phyloP scores from a whole-genome alignment of 2,888 invertebrate genomes.

The Rhopalosiphum nymphaeae region DNA sequence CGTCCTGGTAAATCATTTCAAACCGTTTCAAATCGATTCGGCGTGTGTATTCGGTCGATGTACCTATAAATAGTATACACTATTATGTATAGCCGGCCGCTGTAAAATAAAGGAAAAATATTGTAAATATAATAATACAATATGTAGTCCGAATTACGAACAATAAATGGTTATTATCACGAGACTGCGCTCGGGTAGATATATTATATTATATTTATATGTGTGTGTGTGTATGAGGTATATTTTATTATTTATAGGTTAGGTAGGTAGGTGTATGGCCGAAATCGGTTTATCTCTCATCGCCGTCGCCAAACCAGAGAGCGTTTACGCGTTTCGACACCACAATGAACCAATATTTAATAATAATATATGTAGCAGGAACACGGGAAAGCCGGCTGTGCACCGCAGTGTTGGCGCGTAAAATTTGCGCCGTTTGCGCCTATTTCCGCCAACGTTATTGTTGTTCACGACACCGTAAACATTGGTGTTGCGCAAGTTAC shows the following conservation, averaged over 20 bases:
- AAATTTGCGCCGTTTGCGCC: conserved; percentile 34
- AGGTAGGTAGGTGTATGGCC: conserved; percentile 5
- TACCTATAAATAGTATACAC: background rate
- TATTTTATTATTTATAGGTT: background rate
- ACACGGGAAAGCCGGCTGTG: conserved; percentile 25
- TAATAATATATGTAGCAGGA: background rate
- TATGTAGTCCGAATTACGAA: background rate
- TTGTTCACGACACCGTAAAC: conserved; percentile 52
- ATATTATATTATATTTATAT: background rate
- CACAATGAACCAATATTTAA: conserved; percentile 30
- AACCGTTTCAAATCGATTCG: background rate
- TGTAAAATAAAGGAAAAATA: conserved; percentile 2
- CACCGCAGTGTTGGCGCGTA: background rate
- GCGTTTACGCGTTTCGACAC: conserved; percentile 38
- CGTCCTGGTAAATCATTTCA: background rate
- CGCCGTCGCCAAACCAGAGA: background rate
- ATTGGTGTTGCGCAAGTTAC: conserved; percentile 42
- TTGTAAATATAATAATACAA: background rate
- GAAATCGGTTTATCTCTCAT: conserved; percentile 45
- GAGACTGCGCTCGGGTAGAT: background rate
- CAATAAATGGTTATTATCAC: conserved; percentile 17
- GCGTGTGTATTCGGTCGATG: background rate
- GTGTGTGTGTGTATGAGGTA: background rate
- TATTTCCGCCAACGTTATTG: conserved; percentile 60
- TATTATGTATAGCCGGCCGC: background rate